phyloP scores from a whole-genome alignment of 1,140 invertebrate genomes.

The Penaeus indicus region DNA sequence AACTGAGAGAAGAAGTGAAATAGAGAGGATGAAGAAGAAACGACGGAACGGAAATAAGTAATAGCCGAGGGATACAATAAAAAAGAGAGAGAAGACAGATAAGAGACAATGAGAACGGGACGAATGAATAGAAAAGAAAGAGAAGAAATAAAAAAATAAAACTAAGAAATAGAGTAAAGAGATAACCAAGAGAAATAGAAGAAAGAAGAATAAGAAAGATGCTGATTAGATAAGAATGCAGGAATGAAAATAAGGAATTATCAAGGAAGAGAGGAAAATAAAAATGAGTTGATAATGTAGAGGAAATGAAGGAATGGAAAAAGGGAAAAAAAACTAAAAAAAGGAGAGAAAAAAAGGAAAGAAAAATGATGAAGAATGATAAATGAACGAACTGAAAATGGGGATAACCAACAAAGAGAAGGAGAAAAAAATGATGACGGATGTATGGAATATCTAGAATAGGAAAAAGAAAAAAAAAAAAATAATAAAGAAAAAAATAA shows the following conservation, averaged over 20 bases:
- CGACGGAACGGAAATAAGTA: no score
- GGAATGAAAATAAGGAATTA: not conserved
- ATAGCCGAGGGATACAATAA: no score
- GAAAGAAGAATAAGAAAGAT: no score
- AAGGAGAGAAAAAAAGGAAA: not conserved
- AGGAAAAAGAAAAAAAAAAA: not conserved
- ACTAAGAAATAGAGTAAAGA: not conserved
- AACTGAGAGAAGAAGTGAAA: not conserved
- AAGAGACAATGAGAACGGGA: no score
- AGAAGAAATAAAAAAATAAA: not conserved
- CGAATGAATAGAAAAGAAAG: not conserved
- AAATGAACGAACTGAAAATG: no score
- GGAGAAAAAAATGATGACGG: not conserved
- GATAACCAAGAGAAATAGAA: no score
- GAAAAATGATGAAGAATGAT: no score
- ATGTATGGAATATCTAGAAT: not conserved
- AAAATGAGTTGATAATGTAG: not conserved
- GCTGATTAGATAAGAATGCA: not conserved
- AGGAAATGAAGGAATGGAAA: no score
- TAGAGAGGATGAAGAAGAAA: not conserved
- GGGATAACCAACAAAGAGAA: no score
- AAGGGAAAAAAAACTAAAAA: not conserved
- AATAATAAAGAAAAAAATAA: not conserved
- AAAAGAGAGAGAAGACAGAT: no score
- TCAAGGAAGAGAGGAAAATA: not conserved